These are phyloP conservation scores for Leptinotarsa rubiginosa DNA, from an alignment of 2,888 invertebrate genomes.

Conservation along the genomic window DNA sequence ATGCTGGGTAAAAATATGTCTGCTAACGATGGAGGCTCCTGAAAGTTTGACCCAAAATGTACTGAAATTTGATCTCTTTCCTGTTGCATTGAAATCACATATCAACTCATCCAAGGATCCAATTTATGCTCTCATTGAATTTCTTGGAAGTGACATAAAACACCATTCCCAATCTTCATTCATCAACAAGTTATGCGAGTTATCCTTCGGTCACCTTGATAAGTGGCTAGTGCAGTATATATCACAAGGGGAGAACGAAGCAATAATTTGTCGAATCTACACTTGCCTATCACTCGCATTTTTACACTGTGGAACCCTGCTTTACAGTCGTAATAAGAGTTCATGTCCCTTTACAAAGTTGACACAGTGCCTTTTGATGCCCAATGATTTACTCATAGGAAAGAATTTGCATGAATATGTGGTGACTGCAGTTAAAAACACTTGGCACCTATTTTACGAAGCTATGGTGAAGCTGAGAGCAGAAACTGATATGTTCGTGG, in stretches of 20 bases:
- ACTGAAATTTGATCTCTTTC: slow-evolving; percentile 56
- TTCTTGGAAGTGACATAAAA: slow-evolving; percentile 51
- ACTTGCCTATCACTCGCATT: slow-evolving; percentile 58
- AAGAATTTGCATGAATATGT: slow-evolving; percentile 62
- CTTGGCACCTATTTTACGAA: slow-evolving; percentile 69
- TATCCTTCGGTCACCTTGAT: slow-evolving; percentile 58
- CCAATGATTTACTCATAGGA: slow-evolving; percentile 67
- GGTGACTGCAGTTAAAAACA: slow-evolving; percentile 67
- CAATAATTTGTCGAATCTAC: slow-evolving; percentile 58
- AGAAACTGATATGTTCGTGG: slow-evolving; percentile 66
- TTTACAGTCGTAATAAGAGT: slow-evolving; percentile 60
- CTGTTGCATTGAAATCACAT: slow-evolving; percentile 47
- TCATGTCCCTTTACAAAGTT: slow-evolving; percentile 68
- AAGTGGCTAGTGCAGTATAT: slow-evolving; percentile 56
- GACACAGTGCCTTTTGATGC: slow-evolving; percentile 68
- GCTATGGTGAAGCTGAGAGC: slow-evolving; percentile 68
- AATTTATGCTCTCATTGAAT: slow-evolving; percentile 57
- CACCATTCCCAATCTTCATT: slow-evolving; percentile 42
- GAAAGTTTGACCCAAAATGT: slow-evolving; percentile 54
- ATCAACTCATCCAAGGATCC: slow-evolving; percentile 52
- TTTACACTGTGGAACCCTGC: slow-evolving; percentile 56
- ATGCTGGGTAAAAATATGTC: slow-evolving; percentile 60
- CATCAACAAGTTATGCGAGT: slow-evolving; percentile 56
- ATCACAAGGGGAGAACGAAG: slow-evolving; percentile 55
- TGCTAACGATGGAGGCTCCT: slow-evolving; percentile 53